Conservation (phyloP, 2,797 vertebrate species). For the Acanthurus lineatus region DNA sequence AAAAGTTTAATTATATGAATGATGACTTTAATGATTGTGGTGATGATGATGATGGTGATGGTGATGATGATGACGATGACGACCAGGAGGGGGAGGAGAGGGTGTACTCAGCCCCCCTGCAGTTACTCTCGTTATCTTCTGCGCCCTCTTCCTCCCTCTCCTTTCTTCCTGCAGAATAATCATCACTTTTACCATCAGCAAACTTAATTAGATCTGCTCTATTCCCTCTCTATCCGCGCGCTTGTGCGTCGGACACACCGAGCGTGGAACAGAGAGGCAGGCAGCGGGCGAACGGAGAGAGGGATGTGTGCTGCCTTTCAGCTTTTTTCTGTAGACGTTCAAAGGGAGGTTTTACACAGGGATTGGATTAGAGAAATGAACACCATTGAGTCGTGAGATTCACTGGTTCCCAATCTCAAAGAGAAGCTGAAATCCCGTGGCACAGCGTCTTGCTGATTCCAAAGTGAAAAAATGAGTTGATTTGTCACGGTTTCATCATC, state of each 20-base stretch:
- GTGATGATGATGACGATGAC: conserved; percentile 23
- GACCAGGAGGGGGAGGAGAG: conserved; percentile 34
- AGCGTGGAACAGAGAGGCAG: conserved; percentile 69
- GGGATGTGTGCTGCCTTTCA: conserved; percentile 70
- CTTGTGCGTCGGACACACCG: conserved; percentile 63
- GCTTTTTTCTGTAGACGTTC: conserved; percentile 72
- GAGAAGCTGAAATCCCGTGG: conserved; percentile 73
- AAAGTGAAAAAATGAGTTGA: conserved; percentile 76
- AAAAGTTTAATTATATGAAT: conserved; percentile 44
- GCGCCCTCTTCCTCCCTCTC: conserved; percentile 45
- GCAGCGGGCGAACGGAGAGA: conserved; percentile 49
- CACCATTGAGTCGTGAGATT: conserved; percentile 80
- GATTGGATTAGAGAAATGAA: conserved; percentile 84
- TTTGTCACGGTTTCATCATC: conserved; percentile 83
- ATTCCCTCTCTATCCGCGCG: conserved; percentile 46
- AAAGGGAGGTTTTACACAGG: conserved; percentile 78
- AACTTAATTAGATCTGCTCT: conserved; percentile 80
- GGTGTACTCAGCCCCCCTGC: conserved; percentile 39
- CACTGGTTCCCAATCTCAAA: conserved; percentile 73
- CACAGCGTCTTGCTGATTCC: conserved; percentile 56
- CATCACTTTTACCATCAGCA: conserved; percentile 76
- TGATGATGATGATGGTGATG: conserved; percentile 25
- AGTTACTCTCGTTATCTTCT: conserved; percentile 66
- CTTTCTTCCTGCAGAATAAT: conserved; percentile 69
- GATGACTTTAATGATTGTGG: conserved; percentile 46